Evolutionary conservation across 2,113 vertebrate species (phyloP).

Genomic region (Cynocephalus volans): DNA sequence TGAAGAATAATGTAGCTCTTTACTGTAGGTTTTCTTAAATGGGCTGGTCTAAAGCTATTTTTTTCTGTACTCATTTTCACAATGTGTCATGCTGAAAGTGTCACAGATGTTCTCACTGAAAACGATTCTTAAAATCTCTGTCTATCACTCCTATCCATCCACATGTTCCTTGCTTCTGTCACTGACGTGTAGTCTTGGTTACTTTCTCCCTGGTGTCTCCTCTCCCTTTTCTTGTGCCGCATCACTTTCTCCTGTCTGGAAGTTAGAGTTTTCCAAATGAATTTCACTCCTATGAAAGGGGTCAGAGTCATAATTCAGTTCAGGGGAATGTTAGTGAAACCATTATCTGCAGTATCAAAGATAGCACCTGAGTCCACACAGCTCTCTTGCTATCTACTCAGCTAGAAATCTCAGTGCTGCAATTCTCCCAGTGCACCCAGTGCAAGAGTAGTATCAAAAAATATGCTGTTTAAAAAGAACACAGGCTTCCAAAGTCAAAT

Average conservation of each 20-base stretch:
- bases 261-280: slow-evolving; percentile 30
- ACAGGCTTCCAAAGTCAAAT: background rate
- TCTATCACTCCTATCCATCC: background rate
- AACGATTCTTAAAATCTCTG: background rate
- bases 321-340: background rate
- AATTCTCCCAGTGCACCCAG: background rate
- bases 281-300: background rate
- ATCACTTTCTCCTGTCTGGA: background rate
- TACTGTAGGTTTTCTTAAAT: background rate
- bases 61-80: slow-evolving; percentile 14
- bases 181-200: background rate
- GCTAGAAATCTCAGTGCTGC: background rate
- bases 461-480: background rate
- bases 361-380: background rate
- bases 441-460: background rate
- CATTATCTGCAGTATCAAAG: slow-evolving; percentile 45
- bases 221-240: background rate
- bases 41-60: background rate
- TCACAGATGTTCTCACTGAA: background rate
- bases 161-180: background rate
- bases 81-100: background rate
- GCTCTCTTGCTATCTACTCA: background rate
- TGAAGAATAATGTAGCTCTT: background rate
- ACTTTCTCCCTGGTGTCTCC: background rate
- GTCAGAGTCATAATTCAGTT: slow-evolving; percentile 23